Percentiles rank a stretch among this genome's conserved stretches.
phyloP scores from a whole-genome alignment of 1,140 invertebrate species.

The Streblospio benedicti region DNA sequence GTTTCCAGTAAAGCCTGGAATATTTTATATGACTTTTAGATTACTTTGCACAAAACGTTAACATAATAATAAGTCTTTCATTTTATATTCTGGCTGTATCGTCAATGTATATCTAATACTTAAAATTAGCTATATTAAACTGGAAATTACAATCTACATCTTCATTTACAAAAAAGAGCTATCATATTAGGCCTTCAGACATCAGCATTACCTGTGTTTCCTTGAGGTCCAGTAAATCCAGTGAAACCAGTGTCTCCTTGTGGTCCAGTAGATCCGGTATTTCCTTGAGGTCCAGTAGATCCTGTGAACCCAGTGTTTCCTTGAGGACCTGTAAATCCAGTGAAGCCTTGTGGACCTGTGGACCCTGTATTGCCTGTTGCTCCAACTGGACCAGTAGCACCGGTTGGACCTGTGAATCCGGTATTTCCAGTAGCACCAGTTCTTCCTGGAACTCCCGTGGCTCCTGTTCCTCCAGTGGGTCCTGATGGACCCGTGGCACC shows the following conservation, averaged over 20 bases:
- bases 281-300: not conserved
- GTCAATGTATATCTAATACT: no score
- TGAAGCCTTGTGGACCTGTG: no score
- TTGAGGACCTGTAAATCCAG: slow-evolving; percentile 2
- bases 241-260: not conserved
- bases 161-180: no score
- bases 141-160: no score
- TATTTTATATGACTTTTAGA: not conserved
- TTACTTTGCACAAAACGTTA: not conserved
- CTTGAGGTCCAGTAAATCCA: not conserved
- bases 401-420: not conserved
- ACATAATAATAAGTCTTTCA: no score
- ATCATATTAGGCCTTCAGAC: no score
- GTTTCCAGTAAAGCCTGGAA: not conserved
- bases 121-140: no score
- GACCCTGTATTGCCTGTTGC: slow-evolving; percentile 8
- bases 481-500: slow-evolving; percentile 10
- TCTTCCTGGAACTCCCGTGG: not conserved
- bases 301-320: not conserved
- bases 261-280: not conserved
- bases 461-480: slow-evolving; percentile 1
- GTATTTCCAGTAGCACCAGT: not conserved
- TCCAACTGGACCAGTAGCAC: slow-evolving; percentile 3
- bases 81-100: no score
- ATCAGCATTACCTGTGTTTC: slow-evolving; percentile 1